Percentiles rank a stretch among this genome's conserved stretches.
Conservation (phyloP, 2,797 vertebrate genomes). For the Euthynnus affinis region DNA sequence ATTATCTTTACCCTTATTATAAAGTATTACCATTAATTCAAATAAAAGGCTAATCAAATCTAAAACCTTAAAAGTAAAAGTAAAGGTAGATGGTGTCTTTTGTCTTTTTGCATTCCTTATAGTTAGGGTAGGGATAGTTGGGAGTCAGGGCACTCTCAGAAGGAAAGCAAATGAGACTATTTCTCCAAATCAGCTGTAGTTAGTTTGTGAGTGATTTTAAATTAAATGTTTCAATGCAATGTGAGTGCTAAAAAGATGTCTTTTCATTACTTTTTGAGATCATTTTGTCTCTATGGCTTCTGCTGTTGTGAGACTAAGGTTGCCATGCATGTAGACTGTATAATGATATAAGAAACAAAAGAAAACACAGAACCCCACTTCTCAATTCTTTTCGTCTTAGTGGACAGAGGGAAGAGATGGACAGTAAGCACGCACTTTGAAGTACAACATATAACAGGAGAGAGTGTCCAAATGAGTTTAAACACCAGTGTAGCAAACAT, state of each 20-base stretch:
- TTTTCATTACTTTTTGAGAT: neutral
- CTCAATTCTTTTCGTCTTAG: slow-evolving; percentile 3
- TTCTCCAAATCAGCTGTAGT: neutral
- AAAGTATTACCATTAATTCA: too few species aligned
- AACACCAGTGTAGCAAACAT: slow-evolving; percentile 36
- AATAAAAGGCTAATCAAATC: too few species aligned
- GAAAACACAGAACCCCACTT: neutral
- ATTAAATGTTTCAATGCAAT: slow-evolving; percentile 23
- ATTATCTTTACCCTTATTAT: too few species aligned
- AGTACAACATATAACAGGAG: slow-evolving; percentile 34
- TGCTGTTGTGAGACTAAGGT: neutral
- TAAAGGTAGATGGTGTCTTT: too few species aligned
- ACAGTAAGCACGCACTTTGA: slow-evolving; percentile 5
- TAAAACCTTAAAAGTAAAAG: too few species aligned
- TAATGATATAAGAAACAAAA: neutral
- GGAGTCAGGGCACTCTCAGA: neutral
- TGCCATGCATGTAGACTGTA: neutral
- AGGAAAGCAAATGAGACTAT: neutral
- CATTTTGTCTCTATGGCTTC: neutral
- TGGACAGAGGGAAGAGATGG: slow-evolving; percentile 4
- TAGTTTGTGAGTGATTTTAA: slow-evolving; percentile 11
- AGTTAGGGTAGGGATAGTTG: too few species aligned
- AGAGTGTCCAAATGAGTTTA: slow-evolving; percentile 45
- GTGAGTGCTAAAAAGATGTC: neutral
- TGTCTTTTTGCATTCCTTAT: too few species aligned